Percentiles rank a stretch among this genome's conserved stretches.
Evolutionary conservation across 2,797 vertebrate species (phyloP).

Genomic region (Acanthornis magna): DNA sequence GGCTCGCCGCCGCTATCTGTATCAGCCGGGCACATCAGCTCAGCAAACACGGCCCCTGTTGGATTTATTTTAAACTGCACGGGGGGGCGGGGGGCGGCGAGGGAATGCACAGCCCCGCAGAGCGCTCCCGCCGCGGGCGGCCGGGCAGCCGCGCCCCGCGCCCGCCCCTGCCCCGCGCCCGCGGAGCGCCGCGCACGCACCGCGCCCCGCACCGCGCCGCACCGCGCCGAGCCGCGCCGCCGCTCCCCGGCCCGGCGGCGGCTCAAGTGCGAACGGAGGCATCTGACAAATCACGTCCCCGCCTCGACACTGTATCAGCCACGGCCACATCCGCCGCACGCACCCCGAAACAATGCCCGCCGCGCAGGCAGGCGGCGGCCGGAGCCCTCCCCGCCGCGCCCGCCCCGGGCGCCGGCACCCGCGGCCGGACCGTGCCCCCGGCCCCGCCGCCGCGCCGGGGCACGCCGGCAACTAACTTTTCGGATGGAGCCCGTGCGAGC

Average conservation of each 20-base stretch:
- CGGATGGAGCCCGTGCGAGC: constrained; percentile 38
- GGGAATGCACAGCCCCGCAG: constrained; percentile 9
- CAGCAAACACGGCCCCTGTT: constrained; percentile 81
- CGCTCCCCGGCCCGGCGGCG: constrained; percentile 63
- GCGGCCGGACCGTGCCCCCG: not conserved
- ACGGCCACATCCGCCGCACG: constrained; percentile 81
- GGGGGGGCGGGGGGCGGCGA: not conserved
- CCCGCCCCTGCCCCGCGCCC: not conserved
- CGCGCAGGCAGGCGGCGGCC: constrained; percentile 65
- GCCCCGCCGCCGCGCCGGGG: not conserved
- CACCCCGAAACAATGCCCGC: constrained; percentile 75
- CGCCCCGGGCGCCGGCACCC: not conserved
- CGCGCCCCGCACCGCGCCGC: not conserved
- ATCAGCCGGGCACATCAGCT: constrained; percentile 68
- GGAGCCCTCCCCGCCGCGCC: not conserved
- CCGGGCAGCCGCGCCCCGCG: not conserved
- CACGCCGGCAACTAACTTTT: constrained; percentile 59
- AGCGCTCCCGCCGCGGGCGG: constrained; percentile 2
- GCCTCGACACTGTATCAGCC: constrained; percentile 84
- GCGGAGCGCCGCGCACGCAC: not conserved
- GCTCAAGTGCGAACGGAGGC: constrained; percentile 76
- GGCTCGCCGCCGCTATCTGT: constrained; percentile 49
- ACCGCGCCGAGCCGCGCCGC: not conserved
- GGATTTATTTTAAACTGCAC: constrained; percentile 78
- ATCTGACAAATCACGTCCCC: constrained; percentile 83